These are phyloP conservation scores for Aplodontia rufa DNA, from an alignment of 2,113 vertebrate genomes.

Conservation along the genomic window DNA sequence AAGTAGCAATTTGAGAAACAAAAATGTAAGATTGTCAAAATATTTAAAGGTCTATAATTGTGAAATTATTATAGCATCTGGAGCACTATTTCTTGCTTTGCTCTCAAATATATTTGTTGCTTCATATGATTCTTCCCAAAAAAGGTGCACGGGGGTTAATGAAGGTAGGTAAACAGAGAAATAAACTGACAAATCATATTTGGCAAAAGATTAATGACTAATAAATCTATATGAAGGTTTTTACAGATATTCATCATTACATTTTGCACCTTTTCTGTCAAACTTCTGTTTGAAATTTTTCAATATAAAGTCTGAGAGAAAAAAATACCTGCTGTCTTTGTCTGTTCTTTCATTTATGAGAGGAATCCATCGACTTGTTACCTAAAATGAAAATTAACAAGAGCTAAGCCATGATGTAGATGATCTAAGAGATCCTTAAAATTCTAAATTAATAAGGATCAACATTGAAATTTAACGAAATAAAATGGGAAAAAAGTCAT, in stretches of 20 bases:
- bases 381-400: constrained; percentile 84
- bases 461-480: constrained; percentile 39
- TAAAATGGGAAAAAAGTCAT: constrained; percentile 22
- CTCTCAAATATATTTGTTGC: constrained; percentile 45
- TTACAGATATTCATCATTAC: neutral
- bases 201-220: neutral
- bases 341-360: constrained; percentile 98
- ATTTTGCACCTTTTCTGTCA: constrained; percentile 17
- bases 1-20: neutral
- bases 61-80: constrained; percentile 49
- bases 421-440: constrained; percentile 8
- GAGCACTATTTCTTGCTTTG: constrained; percentile 67
- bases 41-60: constrained; percentile 15
- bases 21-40: constrained; percentile 38
- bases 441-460: constrained; percentile 19
- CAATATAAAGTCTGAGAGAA: constrained; percentile 7
- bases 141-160: neutral
- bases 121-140: neutral
- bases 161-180: neutral
- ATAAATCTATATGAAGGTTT: neutral
- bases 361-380: constrained; percentile 99
- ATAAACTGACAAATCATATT: neutral
- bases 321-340: constrained; percentile 97
- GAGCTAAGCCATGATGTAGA: neutral
- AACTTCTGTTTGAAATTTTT: constrained; percentile 1